These are phyloP conservation scores for Mycteria americana DNA, from an alignment of 2,797 vertebrate species.

Conservation along the genomic window DNA sequence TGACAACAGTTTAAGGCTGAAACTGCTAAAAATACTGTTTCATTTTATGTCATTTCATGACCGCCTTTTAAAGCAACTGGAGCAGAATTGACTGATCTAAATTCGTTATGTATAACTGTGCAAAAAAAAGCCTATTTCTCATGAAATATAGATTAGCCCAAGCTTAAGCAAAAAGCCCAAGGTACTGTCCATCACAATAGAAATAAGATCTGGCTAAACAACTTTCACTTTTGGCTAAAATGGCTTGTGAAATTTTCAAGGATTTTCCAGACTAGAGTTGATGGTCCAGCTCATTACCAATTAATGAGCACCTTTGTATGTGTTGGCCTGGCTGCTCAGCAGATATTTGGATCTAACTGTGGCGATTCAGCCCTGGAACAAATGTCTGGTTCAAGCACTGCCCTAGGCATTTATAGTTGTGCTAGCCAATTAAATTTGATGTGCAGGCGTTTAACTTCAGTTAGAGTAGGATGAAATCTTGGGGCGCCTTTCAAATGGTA, in stretches of 20 bases:
- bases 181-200: neutral
- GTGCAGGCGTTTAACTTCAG: neutral
- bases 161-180: neutral
- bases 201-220: neutral
- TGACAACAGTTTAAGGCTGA: constrained; percentile 17
- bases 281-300: neutral
- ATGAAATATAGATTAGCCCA: neutral
- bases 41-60: neutral
- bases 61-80: constrained; percentile 10
- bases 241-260: neutral
- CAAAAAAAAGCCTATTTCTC: neutral
- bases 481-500: neutral
- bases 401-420: neutral
- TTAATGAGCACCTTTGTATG: neutral
- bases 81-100: neutral
- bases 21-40: constrained; percentile 27
- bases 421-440: neutral
- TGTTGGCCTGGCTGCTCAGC: neutral
- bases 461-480: neutral
- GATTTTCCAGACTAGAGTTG: neutral
- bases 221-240: neutral
- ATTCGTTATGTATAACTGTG: neutral
- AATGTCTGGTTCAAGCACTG: neutral
- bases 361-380: neutral
- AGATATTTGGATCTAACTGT: neutral